Conservation (phyloP, 2,888 invertebrate species). For the Amphipyra berbera region DNA sequence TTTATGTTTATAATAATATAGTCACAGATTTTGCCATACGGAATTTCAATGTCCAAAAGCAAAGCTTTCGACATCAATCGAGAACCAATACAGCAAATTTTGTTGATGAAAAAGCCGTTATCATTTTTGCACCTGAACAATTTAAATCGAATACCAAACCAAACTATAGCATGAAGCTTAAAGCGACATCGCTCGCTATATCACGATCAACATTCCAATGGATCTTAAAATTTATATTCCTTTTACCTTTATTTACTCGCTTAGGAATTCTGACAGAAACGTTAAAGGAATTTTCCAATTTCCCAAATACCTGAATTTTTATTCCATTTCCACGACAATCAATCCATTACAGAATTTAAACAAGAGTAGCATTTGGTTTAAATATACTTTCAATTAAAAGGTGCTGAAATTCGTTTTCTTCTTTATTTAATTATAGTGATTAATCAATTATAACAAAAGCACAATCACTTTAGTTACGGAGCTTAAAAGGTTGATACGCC, state of each 20-base stretch:
- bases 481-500: slow-evolving; percentile 8
- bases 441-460: slow-evolving; percentile 13
- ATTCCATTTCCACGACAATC: neutral
- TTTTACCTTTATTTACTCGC: neutral
- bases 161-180: slow-evolving; percentile 9
- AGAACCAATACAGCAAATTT: too few species aligned
- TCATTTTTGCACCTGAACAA: neutral
- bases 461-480: slow-evolving; percentile 15
- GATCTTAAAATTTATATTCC: neutral
- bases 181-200: neutral
- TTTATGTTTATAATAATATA: too few species aligned
- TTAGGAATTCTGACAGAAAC: neutral
- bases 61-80: too few species aligned
- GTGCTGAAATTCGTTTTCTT: too few species aligned
- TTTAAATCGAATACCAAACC: slow-evolving; percentile 1
- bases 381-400: too few species aligned
- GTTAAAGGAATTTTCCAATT: neutral
- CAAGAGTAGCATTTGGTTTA: too few species aligned
- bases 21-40: too few species aligned
- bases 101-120: too few species aligned
- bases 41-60: too few species aligned
- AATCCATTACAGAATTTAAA: neutral
- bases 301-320: neutral
- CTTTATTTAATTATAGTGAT: neutral
- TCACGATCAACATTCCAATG: neutral